A percentile compares a stretch with the other conserved stretches of the same genome.
phyloP scores from a whole-genome alignment of 2,888 invertebrate genomes.

The Fragum whitleyi region DNA sequence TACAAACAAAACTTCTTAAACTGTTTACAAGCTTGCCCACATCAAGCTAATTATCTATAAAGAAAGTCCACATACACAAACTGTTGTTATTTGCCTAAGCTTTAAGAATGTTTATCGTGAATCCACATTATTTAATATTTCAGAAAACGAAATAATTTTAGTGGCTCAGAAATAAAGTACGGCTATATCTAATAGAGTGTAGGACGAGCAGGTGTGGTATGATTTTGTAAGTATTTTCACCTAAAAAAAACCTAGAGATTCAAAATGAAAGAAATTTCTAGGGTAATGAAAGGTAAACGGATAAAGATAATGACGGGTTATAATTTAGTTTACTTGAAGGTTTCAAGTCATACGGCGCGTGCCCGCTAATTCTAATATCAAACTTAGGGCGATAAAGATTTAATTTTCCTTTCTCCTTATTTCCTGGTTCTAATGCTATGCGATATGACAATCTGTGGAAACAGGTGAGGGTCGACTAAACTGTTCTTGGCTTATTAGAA shows the following conservation, averaged over 20 bases:
- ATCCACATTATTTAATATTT: not conserved
- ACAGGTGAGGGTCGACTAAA: conserved; percentile 6
- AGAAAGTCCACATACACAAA: conserved; percentile 57
- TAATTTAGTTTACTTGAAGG: conserved; percentile 33
- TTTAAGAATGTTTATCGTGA: conserved; percentile 59
- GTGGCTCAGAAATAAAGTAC: too few species aligned
- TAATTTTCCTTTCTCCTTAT: conserved; percentile 61
- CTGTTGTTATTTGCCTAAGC: conserved; percentile 58
- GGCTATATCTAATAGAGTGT: too few species aligned
- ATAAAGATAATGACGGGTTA: conserved; percentile 40
- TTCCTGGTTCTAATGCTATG: conserved; percentile 51
- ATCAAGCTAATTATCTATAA: conserved; percentile 55
- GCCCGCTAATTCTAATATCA: conserved; percentile 56
- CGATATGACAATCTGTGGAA: conserved; percentile 6
- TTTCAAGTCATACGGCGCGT: conserved; percentile 37
- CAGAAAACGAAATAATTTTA: too few species aligned
- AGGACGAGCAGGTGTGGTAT: too few species aligned
- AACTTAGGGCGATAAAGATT: conserved; percentile 64
- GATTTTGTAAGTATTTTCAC: too few species aligned
- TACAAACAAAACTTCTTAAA: not conserved
- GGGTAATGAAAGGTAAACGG: too few species aligned
- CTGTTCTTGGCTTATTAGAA: not conserved
- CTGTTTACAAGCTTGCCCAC: not conserved
- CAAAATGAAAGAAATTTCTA: too few species aligned
- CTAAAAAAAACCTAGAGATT: too few species aligned